phyloP scores from a whole-genome alignment of 2,888 invertebrate genomes.

The Rhagonycha lutea region DNA sequence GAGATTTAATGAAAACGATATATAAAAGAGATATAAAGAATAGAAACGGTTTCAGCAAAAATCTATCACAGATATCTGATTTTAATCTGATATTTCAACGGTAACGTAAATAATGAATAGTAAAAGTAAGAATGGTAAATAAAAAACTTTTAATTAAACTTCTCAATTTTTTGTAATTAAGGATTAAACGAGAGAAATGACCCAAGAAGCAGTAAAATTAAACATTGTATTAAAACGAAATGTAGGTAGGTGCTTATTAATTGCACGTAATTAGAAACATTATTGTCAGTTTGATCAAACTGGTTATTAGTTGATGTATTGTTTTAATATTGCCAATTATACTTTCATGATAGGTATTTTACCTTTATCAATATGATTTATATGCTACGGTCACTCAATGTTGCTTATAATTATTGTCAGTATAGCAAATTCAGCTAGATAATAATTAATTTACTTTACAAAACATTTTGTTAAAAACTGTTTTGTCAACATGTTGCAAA shows the following conservation, averaged over 20 bases:
- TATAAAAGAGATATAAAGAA: constrained; percentile 1
- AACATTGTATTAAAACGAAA: background rate
- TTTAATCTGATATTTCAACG: background rate
- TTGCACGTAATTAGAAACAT: background rate
- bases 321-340: background rate
- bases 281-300: background rate
- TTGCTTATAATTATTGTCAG: background rate
- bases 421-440: background rate
- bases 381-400: background rate
- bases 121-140: background rate
- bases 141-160: background rate
- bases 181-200: background rate
- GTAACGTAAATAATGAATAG: background rate
- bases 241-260: background rate
- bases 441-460: background rate
- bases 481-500: background rate
- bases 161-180: background rate
- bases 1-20: background rate
- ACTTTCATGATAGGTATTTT: background rate
- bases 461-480: background rate
- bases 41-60: background rate
- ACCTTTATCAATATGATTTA: background rate
- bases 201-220: background rate
- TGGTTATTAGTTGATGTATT: background rate
- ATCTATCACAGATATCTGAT: constrained; percentile 1